Conservation (phyloP, 1,140 invertebrate genomes). For the Pygmarrhopalites habei region DNA sequence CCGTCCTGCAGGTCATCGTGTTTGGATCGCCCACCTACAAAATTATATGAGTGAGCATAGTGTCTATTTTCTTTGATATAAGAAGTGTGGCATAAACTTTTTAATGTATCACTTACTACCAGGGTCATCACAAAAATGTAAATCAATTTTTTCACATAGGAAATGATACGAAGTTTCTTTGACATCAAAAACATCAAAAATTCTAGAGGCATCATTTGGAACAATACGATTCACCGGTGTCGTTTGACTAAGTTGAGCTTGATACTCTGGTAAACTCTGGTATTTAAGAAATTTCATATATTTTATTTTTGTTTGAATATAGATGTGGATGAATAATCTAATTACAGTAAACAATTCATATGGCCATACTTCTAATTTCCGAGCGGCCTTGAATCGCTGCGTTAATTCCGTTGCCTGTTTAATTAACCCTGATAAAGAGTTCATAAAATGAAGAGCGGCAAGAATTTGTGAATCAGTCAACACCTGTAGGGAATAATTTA, state of each 20-base stretch:
- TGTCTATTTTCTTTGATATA: too few species aligned
- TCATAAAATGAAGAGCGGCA: constrained; percentile 86
- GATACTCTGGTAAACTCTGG: constrained; percentile 69
- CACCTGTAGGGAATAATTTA: too few species aligned
- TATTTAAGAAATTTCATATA: constrained; percentile 34
- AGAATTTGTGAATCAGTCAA: constrained; percentile 93
- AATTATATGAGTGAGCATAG: too few species aligned
- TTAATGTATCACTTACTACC: constrained; percentile 60
- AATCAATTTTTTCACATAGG: constrained; percentile 83
- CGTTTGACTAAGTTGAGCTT: constrained; percentile 61
- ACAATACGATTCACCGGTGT: constrained; percentile 43
- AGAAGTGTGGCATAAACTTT: too few species aligned
- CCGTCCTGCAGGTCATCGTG: constrained; percentile 79
- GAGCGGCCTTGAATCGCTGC: constrained; percentile 77
- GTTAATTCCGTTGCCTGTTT: constrained; percentile 72
- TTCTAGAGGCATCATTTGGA: constrained; percentile 50
- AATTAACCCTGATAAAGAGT: constrained; percentile 78
- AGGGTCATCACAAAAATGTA: constrained; percentile 95
- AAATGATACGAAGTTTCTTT: constrained; percentile 97
- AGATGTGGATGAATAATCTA: too few species aligned
- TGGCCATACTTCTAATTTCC: constrained; percentile 83
- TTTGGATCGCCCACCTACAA: constrained; percentile 65
- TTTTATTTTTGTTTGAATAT: neutral
- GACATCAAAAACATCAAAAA: constrained; percentile 87
- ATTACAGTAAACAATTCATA: too few species aligned